Conservation (phyloP, 2,797 vertebrate species). For the Streptopelia turtur region DNA sequence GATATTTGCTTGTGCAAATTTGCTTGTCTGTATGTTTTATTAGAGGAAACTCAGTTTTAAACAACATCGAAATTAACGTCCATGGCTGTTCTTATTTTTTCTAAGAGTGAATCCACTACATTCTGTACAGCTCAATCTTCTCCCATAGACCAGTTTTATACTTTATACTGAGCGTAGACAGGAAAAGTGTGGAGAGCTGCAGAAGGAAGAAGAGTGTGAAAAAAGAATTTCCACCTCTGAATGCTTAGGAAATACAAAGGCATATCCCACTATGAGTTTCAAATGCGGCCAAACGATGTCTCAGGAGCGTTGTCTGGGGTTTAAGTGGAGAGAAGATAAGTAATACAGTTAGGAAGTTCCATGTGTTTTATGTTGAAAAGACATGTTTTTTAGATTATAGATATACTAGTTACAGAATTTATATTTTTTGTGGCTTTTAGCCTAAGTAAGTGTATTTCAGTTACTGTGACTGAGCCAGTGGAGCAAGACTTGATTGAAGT, state of each 20-base stretch:
- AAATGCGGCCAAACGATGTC: not conserved
- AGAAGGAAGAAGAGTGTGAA: not conserved
- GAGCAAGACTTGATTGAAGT: not conserved
- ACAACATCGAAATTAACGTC: not conserved
- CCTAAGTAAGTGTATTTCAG: not conserved
- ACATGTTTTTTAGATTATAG: not conserved
- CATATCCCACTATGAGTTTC: not conserved
- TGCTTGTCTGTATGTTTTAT: not conserved
- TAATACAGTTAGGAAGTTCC: not conserved
- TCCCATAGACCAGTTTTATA: not conserved
- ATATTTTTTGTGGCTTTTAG: not conserved
- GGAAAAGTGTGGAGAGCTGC: not conserved
- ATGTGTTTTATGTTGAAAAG: not conserved
- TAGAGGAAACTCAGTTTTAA: not conserved
- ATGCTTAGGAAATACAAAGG: fast-evolving
- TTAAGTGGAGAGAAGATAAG: not conserved
- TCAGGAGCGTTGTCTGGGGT: not conserved
- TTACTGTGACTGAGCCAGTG: not conserved
- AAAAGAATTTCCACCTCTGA: not conserved
- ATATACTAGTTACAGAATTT: not conserved
- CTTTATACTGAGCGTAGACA: not conserved
- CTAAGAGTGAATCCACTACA: not conserved
- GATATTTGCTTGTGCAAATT: not conserved
- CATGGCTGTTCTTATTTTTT: not conserved
- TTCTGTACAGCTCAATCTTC: not conserved